Conservation (phyloP, 2,113 vertebrate species). For the Varanus komodoensis region DNA sequence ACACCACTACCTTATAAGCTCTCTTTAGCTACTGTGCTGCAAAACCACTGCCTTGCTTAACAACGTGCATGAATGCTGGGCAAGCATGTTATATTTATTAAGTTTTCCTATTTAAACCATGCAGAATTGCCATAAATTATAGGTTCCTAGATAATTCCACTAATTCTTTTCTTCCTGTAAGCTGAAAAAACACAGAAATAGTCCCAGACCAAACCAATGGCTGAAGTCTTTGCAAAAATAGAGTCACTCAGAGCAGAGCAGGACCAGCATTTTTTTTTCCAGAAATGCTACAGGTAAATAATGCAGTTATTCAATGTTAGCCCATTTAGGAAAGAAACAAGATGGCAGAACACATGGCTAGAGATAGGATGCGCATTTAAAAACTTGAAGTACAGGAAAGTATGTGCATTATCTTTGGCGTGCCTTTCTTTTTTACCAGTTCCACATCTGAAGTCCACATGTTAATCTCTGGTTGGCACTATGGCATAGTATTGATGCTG, state of each 20-base stretch:
- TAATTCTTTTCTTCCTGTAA: not conserved
- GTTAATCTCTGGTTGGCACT: constrained; percentile 38
- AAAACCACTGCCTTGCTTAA: not conserved
- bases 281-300: not conserved
- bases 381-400: not conserved
- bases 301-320: not conserved
- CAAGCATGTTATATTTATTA: not conserved
- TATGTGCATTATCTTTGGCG: accelerated
- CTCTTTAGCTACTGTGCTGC: not conserved
- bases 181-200: not conserved
- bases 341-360: not conserved
- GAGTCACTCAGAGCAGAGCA: not conserved
- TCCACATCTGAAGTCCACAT: constrained; percentile 9
- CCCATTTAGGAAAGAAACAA: constrained; percentile 1
- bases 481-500: constrained; percentile 44
- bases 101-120: not conserved
- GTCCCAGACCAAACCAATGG: not conserved
- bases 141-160: not conserved
- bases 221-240: not conserved
- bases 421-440: not conserved
- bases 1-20: not conserved
- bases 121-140: not conserved
- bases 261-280: not conserved
- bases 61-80: not conserved
- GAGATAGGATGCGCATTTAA: not conserved